Evolutionary conservation across 2,113 vertebrate species (phyloP).

Genomic region (Periophthalmus modestus): DNA sequence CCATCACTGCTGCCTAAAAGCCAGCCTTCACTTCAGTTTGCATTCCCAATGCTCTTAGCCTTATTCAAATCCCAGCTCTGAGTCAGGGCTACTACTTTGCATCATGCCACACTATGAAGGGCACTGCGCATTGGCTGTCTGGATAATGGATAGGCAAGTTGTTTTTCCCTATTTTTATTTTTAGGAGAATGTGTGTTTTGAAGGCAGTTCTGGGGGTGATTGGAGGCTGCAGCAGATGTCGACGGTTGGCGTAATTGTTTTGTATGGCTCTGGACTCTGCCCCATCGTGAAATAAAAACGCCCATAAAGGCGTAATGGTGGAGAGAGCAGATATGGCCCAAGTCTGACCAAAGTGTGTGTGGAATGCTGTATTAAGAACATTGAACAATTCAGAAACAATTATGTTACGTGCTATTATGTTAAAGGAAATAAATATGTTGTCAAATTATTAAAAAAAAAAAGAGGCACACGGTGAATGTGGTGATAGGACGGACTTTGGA

Average conservation of each 20-base stretch:
- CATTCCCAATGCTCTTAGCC: slow-evolving; percentile 18
- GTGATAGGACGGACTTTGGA: no score
- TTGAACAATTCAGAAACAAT: background rate
- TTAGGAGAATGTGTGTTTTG: slow-evolving; percentile 27
- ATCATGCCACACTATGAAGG: slow-evolving; percentile 14
- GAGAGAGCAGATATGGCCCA: slow-evolving; percentile 26
- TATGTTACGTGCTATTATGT: background rate
- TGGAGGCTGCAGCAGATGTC: slow-evolving; percentile 44
- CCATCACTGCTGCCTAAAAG: background rate
- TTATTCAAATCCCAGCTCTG: slow-evolving; percentile 33
- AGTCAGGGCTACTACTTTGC: slow-evolving; percentile 39
- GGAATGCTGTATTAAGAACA: background rate
- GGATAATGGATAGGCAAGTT: slow-evolving; percentile 13
- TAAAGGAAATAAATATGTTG: background rate
- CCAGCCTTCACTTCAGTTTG: slow-evolving; percentile 13
- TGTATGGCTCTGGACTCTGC: slow-evolving; percentile 53
- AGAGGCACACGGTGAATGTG: no score
- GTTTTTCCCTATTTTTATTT: slow-evolving; percentile 36
- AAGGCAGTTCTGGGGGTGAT: slow-evolving; percentile 42
- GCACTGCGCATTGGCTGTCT: background rate
- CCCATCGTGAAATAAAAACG: slow-evolving; percentile 52
- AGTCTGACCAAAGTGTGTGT: background rate
- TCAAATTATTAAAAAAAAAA: no score
- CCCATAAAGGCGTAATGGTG: slow-evolving; percentile 48
- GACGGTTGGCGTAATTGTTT: slow-evolving; percentile 68